phyloP scores from a whole-genome alignment of 2,888 invertebrate genomes.

The Lochmaea capreae region DNA sequence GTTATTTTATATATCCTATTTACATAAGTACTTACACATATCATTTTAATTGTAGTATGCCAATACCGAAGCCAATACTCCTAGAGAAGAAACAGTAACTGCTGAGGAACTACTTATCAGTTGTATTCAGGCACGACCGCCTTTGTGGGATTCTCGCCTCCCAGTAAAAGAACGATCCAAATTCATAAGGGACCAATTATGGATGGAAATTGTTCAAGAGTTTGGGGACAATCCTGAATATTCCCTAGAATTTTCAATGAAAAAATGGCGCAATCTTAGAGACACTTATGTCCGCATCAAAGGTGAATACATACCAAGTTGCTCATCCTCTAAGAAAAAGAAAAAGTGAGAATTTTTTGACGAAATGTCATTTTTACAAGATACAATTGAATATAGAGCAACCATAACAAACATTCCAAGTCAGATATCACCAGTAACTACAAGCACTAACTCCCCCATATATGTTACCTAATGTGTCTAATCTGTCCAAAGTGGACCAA shows the following conservation, averaged over 20 bases:
- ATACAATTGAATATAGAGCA: slow-evolving; percentile 25
- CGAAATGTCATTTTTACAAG: slow-evolving; percentile 30
- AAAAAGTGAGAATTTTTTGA: slow-evolving; percentile 36
- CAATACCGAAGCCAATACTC: no score
- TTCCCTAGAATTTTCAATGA: slow-evolving; percentile 19
- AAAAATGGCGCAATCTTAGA: slow-evolving; percentile 35
- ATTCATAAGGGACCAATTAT: slow-evolving; percentile 19
- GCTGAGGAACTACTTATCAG: no score
- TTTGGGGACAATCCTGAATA: slow-evolving; percentile 22
- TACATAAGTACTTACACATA: no score
- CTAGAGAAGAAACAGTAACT: no score
- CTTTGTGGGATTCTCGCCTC: slow-evolving; percentile 17
- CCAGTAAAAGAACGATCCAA: slow-evolving; percentile 16
- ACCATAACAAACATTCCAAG: not conserved
- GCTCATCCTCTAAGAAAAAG: not conserved
- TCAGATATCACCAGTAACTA: not conserved
- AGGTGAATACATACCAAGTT: slow-evolving; percentile 31
- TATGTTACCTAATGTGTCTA: not conserved
- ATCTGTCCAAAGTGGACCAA: no score
- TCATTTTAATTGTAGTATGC: no score
- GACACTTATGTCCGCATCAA: slow-evolving; percentile 34
- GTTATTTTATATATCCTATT: no score
- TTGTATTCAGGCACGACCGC: not conserved
- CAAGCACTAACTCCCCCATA: no score
- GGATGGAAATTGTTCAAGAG: slow-evolving; percentile 13